Conservation (phyloP, 2,113 vertebrate species). For the Piprites chloris region DNA sequence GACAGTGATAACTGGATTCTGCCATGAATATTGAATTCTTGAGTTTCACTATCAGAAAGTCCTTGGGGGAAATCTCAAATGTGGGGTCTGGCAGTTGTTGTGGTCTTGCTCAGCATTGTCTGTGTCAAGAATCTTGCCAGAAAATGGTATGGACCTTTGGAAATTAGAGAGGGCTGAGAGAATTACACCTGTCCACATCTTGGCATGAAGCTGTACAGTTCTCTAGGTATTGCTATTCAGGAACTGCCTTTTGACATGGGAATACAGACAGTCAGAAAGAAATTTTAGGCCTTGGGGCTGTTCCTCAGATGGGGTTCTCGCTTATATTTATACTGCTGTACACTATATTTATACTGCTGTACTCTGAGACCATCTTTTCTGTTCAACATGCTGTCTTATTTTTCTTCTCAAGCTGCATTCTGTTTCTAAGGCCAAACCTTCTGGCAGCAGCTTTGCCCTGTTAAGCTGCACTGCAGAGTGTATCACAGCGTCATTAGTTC, state of each 20-base stretch:
- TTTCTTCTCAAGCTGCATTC: background rate
- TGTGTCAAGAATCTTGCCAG: background rate
- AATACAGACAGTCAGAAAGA: background rate
- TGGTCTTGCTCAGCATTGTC: background rate
- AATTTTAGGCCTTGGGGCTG: background rate
- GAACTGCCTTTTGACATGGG: background rate
- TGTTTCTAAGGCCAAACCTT: background rate
- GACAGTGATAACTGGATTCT: background rate
- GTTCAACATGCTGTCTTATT: background rate
- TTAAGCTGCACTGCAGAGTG: background rate
- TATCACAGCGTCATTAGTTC: background rate
- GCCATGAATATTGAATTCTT: accelerated
- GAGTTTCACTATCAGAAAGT: background rate
- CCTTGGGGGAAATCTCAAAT: background rate
- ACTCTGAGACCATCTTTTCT: background rate
- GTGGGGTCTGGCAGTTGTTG: background rate
- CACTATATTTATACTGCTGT: background rate
- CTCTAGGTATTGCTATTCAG: background rate
- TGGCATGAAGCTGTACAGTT: background rate
- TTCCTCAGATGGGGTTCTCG: background rate
- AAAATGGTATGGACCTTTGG: background rate
- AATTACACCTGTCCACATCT: background rate
- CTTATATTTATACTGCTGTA: background rate
- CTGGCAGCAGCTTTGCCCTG: background rate
- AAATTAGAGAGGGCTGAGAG: background rate